Evolutionary conservation across 1,140 invertebrate species (phyloP), one percentile per base, ranked within the genome.

Genomic region (Neoseiulus cucumeris): DNA sequence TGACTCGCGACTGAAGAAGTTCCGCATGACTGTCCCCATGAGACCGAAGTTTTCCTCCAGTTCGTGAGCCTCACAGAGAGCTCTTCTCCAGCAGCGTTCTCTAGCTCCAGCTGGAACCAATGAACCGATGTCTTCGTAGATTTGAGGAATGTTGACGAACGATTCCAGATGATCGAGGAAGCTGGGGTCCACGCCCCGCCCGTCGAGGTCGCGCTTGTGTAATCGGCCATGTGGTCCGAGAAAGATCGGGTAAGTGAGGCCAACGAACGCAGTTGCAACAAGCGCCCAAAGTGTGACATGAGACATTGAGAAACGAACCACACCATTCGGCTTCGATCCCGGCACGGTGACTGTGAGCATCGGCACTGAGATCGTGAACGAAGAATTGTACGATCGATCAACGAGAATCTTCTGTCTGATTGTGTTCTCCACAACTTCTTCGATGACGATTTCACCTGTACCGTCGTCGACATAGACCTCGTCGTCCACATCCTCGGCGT

Each of bases 191-290:
- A 20, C 14, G 4, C 17, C 22, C 4, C 22, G 17, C 14, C 51
- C 51, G 9, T 59, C 51, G 33, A 59, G 17, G 22, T 9, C 22
- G 14, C 51, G 17, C 22, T 33, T 25, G 9, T 59, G 51, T 17
- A 59, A 20, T 33, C 33, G 14, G 14, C 51, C 51, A 59, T 59
- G 51, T 12, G 51, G 51, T 59, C 51, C 51, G 33, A 59, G 51
- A 25, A 59, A 59, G 14, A 59, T 25, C 33, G 51, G 51, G 33
- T 59, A 59, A 25, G 22, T 9, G n/a, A 59, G 22, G 22, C 51
- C 51, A 9, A 59, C 9, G 51, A 59, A 59, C 17, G n/a, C 25
- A 1, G 33, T 59, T 9, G 14, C 14, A 25, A 59, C 33, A 20
- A 59, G 51, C 17, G 51, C 25, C 51, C 51, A 59, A 12, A 59